A percentile compares a stretch with the other conserved stretches of the same genome.
Conservation (phyloP, 2,113 vertebrate genomes). For the Ctenodactylus gundi region DNA sequence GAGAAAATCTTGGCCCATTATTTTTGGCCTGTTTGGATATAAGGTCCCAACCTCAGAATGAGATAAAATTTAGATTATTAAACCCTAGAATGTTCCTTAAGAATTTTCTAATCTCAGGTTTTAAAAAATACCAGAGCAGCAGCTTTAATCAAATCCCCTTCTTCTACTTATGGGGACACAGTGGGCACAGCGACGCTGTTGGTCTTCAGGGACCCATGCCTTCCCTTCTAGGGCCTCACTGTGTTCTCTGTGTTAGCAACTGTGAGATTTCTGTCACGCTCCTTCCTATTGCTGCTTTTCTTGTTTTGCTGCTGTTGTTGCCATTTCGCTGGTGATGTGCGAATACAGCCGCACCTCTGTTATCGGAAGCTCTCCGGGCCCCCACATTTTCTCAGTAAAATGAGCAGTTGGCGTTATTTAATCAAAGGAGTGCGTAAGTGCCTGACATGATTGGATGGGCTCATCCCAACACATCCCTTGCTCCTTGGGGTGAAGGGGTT, state of each 20-base stretch:
- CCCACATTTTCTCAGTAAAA: conserved; percentile 35
- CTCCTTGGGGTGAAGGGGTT: neutral
- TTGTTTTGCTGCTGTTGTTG: conserved; percentile 25
- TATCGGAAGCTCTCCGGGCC: conserved; percentile 21
- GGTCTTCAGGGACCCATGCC: conserved; percentile 62
- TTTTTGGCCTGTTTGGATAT: conserved; percentile 20
- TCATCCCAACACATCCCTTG: conserved; percentile 1
- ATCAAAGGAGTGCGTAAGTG: conserved; percentile 34
- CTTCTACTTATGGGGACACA: neutral
- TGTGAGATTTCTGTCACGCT: neutral
- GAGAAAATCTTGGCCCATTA: neutral
- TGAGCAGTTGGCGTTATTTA: conserved; percentile 37
- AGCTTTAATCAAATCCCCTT: neutral
- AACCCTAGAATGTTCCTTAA: neutral
- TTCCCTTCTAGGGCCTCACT: conserved; percentile 18
- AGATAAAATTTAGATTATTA: conserved; percentile 9
- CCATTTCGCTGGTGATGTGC: neutral
- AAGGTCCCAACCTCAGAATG: neutral
- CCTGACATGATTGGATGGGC: conserved; percentile 68
- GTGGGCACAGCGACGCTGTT: conserved; percentile 56
- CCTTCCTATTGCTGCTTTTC: neutral
- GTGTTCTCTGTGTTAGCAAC: neutral
- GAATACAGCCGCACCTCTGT: neutral
- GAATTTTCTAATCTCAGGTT: conserved; percentile 18
- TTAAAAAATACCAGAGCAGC: neutral